Evolutionary conservation across 1,140 invertebrate genomes (phyloP).

Genomic region (Eueides isabella): DNA sequence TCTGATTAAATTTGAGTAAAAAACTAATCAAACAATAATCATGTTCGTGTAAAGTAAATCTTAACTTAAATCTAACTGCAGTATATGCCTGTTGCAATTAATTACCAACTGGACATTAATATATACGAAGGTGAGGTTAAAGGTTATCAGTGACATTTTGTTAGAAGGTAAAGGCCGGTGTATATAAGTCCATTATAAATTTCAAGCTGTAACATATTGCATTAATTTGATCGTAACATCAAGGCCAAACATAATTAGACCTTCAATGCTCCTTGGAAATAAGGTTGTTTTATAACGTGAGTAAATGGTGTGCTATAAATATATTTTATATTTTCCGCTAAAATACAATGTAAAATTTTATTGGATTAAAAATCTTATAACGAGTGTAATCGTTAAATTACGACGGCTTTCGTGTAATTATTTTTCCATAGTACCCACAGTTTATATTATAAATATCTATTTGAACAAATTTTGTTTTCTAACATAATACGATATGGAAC

Average conservation of each 20-base stretch:
- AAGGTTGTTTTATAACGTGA: slow-evolving; percentile 38
- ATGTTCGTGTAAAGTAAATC: neutral
- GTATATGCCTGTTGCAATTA: slow-evolving; percentile 18
- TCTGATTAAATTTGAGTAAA: no score
- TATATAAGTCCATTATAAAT: slow-evolving; percentile 41
- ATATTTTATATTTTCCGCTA: neutral
- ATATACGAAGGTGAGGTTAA: slow-evolving; percentile 25
- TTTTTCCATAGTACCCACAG: no score
- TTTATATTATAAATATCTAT: no score
- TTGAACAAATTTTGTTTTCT: neutral
- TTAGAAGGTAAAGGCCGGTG: slow-evolving; percentile 39
- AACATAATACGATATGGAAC: neutral
- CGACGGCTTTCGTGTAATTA: no score
- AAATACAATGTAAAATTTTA: neutral
- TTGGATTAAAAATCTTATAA: neutral
- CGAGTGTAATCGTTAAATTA: no score
- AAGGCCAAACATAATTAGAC: slow-evolving; percentile 47
- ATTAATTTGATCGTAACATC: slow-evolving; percentile 46
- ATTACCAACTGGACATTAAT: slow-evolving; percentile 15
- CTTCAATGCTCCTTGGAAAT: slow-evolving; percentile 47
- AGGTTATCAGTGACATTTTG: slow-evolving; percentile 44
- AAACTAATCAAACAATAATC: neutral
- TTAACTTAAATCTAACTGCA: slow-evolving; percentile 11
- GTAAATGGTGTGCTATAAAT: neutral
- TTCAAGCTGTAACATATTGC: slow-evolving; percentile 45